Conservation (phyloP, 2,888 invertebrate genomes). For the Mechanitis mazaeus region DNA sequence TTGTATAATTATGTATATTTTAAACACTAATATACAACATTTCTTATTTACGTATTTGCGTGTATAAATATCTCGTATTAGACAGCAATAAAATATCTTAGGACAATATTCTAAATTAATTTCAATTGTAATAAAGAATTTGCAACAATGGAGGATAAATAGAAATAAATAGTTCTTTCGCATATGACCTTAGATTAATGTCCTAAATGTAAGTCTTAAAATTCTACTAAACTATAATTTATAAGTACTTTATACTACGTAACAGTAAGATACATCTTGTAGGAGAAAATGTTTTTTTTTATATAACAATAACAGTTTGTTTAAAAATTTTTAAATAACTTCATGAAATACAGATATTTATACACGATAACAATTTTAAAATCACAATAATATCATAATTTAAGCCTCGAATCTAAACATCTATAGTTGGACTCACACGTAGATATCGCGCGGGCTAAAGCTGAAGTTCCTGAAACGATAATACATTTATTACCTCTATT, state of each 20-base stretch:
- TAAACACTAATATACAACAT: constrained; percentile 14
- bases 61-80: constrained; percentile 1
- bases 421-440: constrained; percentile 29
- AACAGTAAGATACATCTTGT: no score
- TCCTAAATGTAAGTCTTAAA: no score
- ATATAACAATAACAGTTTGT: neutral
- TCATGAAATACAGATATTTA: constrained; percentile 11
- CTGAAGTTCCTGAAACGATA: constrained; percentile 31
- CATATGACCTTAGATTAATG: no score
- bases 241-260: no score
- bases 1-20: constrained; percentile 7
- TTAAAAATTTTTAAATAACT: neutral
- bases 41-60: constrained; percentile 10
- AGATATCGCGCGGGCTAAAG: constrained; percentile 34
- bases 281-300: no score
- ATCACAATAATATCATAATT: constrained; percentile 19
- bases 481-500: no score
- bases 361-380: constrained; percentile 1
- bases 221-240: no score
- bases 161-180: no score
- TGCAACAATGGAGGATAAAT: no score
- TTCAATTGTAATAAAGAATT: no score
- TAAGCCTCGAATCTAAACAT: constrained; percentile 15
- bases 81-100: no score
- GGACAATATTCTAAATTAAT: no score